Evolutionary conservation across 2,888 invertebrate species (phyloP).

Genomic region (Deroplatys truncata): DNA sequence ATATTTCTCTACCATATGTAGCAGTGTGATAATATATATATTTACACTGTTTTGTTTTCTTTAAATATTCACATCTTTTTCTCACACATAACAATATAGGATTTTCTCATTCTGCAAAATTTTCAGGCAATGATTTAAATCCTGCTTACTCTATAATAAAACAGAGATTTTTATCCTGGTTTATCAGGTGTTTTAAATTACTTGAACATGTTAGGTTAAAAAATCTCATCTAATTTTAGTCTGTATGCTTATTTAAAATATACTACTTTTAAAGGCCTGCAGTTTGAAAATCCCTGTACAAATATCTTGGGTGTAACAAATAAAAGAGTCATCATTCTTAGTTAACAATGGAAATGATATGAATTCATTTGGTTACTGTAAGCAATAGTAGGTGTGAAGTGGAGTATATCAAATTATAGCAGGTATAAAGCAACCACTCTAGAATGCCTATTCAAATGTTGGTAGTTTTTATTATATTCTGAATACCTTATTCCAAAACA

Average conservation of each 20-base stretch:
- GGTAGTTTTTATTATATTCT: too few relatives aligned
- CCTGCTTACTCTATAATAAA: background rate
- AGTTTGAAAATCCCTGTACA: conserved; percentile 1
- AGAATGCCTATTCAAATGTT: background rate
- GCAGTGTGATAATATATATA: background rate
- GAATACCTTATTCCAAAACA: too few relatives aligned
- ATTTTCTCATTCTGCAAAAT: background rate
- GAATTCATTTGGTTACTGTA: background rate
- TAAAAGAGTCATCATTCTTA: background rate
- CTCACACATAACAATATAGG: background rate
- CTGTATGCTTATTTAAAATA: background rate
- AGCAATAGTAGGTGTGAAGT: background rate
- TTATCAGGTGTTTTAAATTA: background rate
- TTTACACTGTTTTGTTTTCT: background rate
- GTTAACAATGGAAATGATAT: background rate
- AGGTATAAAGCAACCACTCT: background rate
- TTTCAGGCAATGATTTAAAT: background rate
- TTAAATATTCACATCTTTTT: background rate
- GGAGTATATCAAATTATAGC: background rate
- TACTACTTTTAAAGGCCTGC: background rate
- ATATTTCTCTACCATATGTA: background rate
- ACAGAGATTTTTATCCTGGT: background rate
- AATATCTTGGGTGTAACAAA: background rate
- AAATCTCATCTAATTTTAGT: background rate
- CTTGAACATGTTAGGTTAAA: background rate